These are phyloP conservation scores for Catajapyx aquilonaris DNA, from an alignment of 1,140 invertebrate genomes.

Conservation along the genomic window DNA sequence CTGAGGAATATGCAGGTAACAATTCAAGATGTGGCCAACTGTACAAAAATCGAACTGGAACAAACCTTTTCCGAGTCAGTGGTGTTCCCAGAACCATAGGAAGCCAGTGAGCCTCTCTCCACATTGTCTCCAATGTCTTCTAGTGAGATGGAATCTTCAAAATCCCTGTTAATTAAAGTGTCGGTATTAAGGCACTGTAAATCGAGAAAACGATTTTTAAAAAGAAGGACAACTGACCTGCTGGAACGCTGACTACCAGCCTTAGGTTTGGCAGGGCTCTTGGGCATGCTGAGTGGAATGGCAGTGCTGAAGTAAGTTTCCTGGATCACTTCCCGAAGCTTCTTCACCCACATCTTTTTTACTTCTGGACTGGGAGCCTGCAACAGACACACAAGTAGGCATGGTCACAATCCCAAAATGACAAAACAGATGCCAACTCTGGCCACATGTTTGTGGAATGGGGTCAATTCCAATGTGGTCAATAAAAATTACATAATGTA, in stretches of 20 bases:
- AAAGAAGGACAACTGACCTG: slow-evolving; percentile 25
- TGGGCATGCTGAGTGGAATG: slow-evolving; percentile 43
- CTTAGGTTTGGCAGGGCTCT: slow-evolving; percentile 57
- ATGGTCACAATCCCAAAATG: too few species aligned
- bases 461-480: too few species aligned
- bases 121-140: slow-evolving; percentile 61
- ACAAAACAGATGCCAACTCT: too few species aligned
- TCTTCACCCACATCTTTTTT: slow-evolving; percentile 89
- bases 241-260: slow-evolving; percentile 55
- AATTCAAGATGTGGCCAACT: slow-evolving; percentile 1
- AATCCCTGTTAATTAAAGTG: slow-evolving; percentile 34
- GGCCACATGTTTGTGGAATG: too few species aligned
- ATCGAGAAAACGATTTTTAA: too few species aligned
- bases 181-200: background rate
- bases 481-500: too few species aligned
- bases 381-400: slow-evolving; percentile 11
- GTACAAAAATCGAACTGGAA: slow-evolving; percentile 6
- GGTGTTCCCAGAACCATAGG: slow-evolving; percentile 84
- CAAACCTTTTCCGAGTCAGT: slow-evolving; percentile 85
- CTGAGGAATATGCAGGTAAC: background rate
- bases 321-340: slow-evolving; percentile 83
- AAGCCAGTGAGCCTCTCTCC: slow-evolving; percentile 71
- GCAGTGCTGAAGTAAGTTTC: slow-evolving; percentile 80
- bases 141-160: slow-evolving; percentile 61
- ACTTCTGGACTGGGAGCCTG: slow-evolving; percentile 64